Percentiles rank a stretch among this genome's conserved stretches.
Conservation (phyloP, 2,113 vertebrate genomes). For the Gadus chalcogrammus region DNA sequence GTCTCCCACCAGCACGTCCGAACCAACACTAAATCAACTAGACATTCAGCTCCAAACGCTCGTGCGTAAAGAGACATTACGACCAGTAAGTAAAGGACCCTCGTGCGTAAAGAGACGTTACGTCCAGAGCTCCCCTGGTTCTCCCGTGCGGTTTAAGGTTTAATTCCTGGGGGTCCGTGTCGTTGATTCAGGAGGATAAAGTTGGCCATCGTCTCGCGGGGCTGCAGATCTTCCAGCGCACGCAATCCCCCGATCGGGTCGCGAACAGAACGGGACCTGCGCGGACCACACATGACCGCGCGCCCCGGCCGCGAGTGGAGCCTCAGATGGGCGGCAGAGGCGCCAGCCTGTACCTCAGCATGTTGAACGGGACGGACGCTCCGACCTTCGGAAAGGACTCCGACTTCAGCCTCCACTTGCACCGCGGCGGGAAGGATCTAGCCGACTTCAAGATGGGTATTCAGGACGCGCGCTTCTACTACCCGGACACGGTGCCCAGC, state of each 20-base stretch:
- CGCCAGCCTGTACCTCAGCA: constrained; percentile 78
- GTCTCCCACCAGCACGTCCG: no score
- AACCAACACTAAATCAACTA: no score
- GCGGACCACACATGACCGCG: constrained; percentile 64
- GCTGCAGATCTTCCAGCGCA: no score
- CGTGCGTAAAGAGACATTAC: no score
- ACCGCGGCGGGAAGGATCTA: constrained; percentile 70
- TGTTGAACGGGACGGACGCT: constrained; percentile 81
- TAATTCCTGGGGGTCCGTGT: no score
- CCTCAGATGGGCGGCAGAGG: constrained; percentile 85
- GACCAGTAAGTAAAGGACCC: no score
- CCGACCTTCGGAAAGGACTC: constrained; percentile 78
- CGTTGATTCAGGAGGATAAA: no score
- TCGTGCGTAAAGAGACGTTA: no score
- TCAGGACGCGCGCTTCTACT: constrained; percentile 74
- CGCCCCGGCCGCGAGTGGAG: constrained; percentile 52
- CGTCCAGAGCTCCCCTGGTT: no score
- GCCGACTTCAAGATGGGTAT: constrained; percentile 75
- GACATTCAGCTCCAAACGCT: no score
- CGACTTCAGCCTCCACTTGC: constrained; percentile 60
- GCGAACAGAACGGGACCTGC: constrained; percentile 30
- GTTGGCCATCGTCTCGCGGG: no score
- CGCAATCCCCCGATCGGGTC: background rate
- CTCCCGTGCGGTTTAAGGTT: no score
- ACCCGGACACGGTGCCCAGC: constrained; percentile 50